Evolutionary conservation across 2,113 vertebrate genomes (phyloP), one percentile per base, ranked within the genome.

Genomic region (Rhynchopsitta pachyrhyncha): DNA sequence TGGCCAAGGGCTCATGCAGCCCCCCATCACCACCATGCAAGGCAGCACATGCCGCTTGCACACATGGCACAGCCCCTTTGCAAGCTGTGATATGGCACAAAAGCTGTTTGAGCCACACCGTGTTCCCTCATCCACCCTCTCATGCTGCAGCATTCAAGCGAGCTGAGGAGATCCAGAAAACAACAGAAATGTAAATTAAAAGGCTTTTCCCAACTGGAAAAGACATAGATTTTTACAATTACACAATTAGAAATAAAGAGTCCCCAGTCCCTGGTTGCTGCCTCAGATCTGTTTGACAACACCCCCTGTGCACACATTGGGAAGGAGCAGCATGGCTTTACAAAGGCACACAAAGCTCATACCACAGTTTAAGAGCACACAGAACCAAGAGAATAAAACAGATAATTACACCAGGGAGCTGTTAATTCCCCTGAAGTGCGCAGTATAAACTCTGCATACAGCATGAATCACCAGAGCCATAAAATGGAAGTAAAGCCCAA

Each of bases 281-380:
- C 86, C 80, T 74, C 5, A 2, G 39, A 62, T 39, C 70, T 41
- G 24, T 42, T 10, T 25, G 59, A 68, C 46, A 67, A 70, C 3
- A 52, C 1, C 2, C 11, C 1, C 9, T 5, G 1, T 4, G 10
- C 0, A 0, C 69, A n/a, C 3, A 11, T 2, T 5, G 39, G 35
- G 1, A 3, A 81, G 33, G 44, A 69, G 49, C 49, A 85, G 49
- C 5, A 14, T 1, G 18, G 73, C 23, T 91, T 88, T 68, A 59
- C 33, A 68, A 19, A 80, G n/a, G 35, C 15, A 67, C 2, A 0
- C 22, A 55, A 17, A 37, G 62, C 44, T 71, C 39, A 22, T 7
- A 63, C 28, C n/a, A 39, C 44, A 42, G 17, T 35, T 69, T 35
- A 77, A 39, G 31, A 77, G 63, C 29, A n/a, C 20, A 31, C 0